Conservation (phyloP, 2,797 vertebrate genomes). For the Argya squamiceps region DNA sequence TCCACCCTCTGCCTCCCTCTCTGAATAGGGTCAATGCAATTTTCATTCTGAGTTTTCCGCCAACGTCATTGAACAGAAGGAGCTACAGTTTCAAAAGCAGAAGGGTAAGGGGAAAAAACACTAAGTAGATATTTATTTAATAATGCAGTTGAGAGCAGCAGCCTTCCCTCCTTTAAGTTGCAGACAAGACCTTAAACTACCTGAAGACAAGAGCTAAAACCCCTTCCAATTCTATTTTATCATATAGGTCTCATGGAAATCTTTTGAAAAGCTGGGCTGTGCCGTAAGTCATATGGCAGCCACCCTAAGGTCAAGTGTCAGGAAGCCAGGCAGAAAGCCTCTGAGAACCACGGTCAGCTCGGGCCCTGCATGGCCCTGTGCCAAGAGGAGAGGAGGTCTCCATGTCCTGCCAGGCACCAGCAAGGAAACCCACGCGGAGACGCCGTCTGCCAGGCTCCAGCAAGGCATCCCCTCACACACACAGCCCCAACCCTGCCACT, state of each 20-base stretch:
- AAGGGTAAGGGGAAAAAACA: background rate
- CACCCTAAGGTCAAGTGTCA: background rate
- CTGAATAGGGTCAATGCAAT: fast-evolving
- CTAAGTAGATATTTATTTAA: background rate
- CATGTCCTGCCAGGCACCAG: background rate
- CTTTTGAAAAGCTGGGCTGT: background rate
- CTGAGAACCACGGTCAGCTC: background rate
- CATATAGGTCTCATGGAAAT: background rate
- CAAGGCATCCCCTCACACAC: fast-evolving
- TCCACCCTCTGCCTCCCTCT: background rate
- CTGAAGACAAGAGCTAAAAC: background rate
- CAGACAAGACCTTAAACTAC: background rate
- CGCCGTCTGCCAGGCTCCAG: background rate
- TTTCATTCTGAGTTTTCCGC: fast-evolving
- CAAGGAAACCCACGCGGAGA: background rate
- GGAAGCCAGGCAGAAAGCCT: background rate
- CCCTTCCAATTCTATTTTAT: background rate
- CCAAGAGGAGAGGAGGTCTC: background rate
- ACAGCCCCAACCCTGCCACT: fast-evolving
- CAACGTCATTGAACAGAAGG: background rate
- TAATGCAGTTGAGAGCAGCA: background rate
- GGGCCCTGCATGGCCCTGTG: fast-evolving
- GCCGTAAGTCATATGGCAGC: fast-evolving
- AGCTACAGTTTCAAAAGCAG: background rate
- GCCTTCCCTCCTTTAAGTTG: background rate